Percentiles rank a stretch among this genome's conserved stretches.
Conservation (phyloP, 2,888 invertebrate species). For the Leptopilina syphax region DNA sequence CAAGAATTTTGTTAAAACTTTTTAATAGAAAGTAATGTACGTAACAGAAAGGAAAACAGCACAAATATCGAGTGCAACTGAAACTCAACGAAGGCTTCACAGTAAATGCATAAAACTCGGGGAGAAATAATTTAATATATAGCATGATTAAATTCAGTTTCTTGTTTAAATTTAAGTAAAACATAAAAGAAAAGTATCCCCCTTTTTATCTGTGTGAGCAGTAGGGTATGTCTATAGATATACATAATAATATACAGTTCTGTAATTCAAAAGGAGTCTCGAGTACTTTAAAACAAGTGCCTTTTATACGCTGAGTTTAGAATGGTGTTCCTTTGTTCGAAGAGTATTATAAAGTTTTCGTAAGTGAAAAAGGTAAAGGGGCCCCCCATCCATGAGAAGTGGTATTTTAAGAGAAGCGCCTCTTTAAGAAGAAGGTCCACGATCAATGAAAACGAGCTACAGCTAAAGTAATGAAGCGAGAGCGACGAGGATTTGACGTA, state of each 20-base stretch:
- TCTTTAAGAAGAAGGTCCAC: slow-evolving; percentile 27
- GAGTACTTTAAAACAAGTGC: slow-evolving; percentile 4
- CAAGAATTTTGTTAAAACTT: no score
- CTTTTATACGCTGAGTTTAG: slow-evolving; percentile 15
- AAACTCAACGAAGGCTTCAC: no score
- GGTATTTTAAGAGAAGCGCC: slow-evolving; percentile 20
- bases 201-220: no score
- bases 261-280: slow-evolving; percentile 17
- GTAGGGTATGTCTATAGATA: no score
- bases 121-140: no score
- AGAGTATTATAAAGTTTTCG: slow-evolving; percentile 30
- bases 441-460: slow-evolving; percentile 23
- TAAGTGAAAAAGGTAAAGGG: slow-evolving; percentile 6
- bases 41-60: no score
- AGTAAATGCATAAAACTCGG: no score
- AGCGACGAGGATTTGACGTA: slow-evolving; percentile 22
- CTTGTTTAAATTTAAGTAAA: no score
- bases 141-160: no score
- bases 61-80: no score
- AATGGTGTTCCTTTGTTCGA: slow-evolving; percentile 26
- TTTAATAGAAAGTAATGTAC: no score
- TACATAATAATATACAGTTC: slow-evolving; percentile 5
- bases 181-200: no score
- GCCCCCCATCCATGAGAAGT: background rate
- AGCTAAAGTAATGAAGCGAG: slow-evolving; percentile 16